A percentile compares a stretch with the other conserved stretches of the same genome.
phyloP scores from a whole-genome alignment of 2,888 invertebrate species.

The Tryphoninae sp. region DNA sequence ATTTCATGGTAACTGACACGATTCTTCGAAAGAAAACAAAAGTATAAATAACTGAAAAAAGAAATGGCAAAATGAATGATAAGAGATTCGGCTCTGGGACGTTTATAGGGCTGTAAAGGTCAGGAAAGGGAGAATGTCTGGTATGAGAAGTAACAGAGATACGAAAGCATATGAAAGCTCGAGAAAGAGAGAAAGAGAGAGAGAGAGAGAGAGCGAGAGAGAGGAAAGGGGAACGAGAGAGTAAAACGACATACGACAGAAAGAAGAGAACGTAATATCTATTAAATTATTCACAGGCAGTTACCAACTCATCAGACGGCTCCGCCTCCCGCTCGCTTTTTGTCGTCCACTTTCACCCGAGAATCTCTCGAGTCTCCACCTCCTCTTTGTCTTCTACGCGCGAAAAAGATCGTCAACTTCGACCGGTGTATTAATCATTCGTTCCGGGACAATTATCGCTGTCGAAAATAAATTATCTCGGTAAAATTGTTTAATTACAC shows the following conservation, averaged over 20 bases:
- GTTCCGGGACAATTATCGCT: too few species aligned
- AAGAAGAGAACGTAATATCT: conserved; percentile 71
- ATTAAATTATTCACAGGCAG: conserved; percentile 77
- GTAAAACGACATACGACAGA: conserved; percentile 43
- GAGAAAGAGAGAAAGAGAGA: conserved; percentile 16
- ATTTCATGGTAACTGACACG: neutral
- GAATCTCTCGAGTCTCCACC: conserved; percentile 53
- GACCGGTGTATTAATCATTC: too few species aligned
- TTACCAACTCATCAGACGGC: conserved; percentile 75
- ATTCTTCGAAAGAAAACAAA: neutral
- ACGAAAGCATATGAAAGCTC: conserved; percentile 1
- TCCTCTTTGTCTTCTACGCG: neutral
- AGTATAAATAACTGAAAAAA: conserved; percentile 12
- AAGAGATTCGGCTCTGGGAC: conserved; percentile 41
- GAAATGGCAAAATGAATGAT: neutral
- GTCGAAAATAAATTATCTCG: too few species aligned
- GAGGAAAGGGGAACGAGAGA: conserved; percentile 25
- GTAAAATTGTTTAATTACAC: neutral
- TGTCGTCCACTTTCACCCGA: conserved; percentile 57
- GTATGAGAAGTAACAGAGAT: neutral
- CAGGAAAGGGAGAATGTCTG: conserved; percentile 27
- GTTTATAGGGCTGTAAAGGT: conserved; percentile 40
- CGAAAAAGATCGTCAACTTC: neutral
- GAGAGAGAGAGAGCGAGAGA: conserved; percentile 14
- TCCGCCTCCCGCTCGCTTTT: conserved; percentile 72